Conservation (phyloP, 1,140 invertebrate genomes). For the Samia ricini region DNA sequence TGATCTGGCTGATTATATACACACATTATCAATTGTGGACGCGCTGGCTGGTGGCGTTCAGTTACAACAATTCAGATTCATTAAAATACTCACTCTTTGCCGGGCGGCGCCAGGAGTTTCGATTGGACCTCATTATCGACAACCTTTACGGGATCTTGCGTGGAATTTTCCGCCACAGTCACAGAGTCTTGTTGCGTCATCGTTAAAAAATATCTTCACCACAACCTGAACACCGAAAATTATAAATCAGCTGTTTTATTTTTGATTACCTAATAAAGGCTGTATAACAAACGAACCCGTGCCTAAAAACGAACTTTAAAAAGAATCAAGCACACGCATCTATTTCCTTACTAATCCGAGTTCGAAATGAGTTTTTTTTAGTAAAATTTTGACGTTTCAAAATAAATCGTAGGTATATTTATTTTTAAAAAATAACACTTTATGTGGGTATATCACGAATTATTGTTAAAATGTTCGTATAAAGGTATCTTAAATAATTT, state of each 20-base stretch:
- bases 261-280: background rate
- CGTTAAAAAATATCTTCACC: constrained; percentile 14
- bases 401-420: background rate
- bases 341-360: too few species aligned
- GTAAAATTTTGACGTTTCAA: background rate
- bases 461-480: background rate
- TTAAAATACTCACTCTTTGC: constrained; percentile 32
- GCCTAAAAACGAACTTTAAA: constrained; percentile 1
- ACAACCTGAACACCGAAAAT: constrained; percentile 8
- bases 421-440: background rate
- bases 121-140: constrained; percentile 11
- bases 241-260: background rate
- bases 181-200: constrained; percentile 38
- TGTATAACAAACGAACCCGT: background rate
- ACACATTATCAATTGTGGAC: too few species aligned
- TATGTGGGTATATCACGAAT: background rate
- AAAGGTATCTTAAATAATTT: background rate
- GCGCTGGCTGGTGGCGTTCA: too few species aligned
- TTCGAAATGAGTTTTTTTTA: too few species aligned
- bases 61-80: too few species aligned
- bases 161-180: constrained; percentile 1
- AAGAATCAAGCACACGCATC: background rate
- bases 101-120: constrained; percentile 7
- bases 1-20: too few species aligned
- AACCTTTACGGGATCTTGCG: constrained; percentile 12